Percentiles rank a stretch among this genome's conserved stretches.
Evolutionary conservation across 2,888 invertebrate species (phyloP).

Genomic region (Aporophyla nigra): DNA sequence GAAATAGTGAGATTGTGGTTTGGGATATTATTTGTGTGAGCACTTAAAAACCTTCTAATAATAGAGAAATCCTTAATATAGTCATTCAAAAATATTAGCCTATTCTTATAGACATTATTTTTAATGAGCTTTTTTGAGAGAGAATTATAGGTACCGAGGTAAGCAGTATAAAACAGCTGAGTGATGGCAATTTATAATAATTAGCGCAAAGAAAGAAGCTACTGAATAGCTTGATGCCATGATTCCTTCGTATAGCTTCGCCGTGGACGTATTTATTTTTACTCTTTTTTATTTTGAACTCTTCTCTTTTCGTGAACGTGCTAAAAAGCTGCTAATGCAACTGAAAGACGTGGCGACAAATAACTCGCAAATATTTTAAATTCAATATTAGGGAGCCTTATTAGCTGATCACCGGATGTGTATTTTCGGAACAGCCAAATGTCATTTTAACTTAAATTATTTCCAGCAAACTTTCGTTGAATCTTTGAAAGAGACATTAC

Average conservation of each 20-base stretch:
- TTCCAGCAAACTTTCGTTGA: no score
- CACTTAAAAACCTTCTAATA: background rate
- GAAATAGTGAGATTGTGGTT: conserved; percentile 2
- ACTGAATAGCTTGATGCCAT: background rate
- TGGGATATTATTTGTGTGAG: conserved; percentile 1
- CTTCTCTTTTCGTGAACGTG: background rate
- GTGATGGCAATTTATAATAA: background rate
- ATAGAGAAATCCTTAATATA: background rate
- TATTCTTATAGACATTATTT: background rate
- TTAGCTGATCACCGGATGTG: background rate
- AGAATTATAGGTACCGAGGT: no score
- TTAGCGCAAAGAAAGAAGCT: background rate
- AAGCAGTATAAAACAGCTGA: no score
- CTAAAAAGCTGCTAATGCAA: background rate
- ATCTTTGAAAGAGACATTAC: no score
- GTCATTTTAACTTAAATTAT: background rate
- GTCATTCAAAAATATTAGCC: background rate
- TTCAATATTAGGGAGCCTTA: background rate
- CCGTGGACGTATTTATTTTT: background rate
- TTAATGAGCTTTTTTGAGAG: no score
- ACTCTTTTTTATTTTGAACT: background rate
- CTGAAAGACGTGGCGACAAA: background rate
- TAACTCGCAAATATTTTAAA: background rate
- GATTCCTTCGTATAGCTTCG: background rate
- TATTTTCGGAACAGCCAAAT: background rate